phyloP scores from a whole-genome alignment of 2,797 vertebrate species.

The Anas flavirostris region DNA sequence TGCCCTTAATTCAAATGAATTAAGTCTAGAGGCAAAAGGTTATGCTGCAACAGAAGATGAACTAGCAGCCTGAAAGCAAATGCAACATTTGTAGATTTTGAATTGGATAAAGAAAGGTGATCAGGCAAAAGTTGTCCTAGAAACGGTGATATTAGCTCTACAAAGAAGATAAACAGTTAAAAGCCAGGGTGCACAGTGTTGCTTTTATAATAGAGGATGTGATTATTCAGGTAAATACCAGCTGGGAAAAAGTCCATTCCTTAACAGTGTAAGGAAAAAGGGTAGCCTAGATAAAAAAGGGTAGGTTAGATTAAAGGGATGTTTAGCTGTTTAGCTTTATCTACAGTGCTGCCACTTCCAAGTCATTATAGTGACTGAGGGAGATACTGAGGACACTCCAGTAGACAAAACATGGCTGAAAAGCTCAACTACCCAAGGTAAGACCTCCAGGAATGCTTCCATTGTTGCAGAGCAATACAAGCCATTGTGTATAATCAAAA shows the following conservation, averaged over 20 bases:
- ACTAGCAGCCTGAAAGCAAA: not conserved
- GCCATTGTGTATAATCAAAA: not conserved
- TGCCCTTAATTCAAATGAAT: slow-evolving; percentile 9
- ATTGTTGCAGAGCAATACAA: not conserved
- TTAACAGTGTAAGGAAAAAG: not conserved
- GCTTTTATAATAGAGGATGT: not conserved
- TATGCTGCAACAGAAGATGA: not conserved
- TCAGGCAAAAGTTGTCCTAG: not conserved
- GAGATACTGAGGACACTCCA: not conserved
- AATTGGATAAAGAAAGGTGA: not conserved
- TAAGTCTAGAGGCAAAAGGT: not conserved
- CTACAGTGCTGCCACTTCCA: not conserved
- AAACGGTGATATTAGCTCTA: not conserved
- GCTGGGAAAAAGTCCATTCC: not conserved
- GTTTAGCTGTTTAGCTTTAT: not conserved
- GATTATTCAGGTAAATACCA: not conserved
- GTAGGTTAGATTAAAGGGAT: not conserved
- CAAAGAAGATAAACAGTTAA: not conserved
- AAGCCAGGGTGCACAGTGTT: not conserved
- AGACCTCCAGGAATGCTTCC: not conserved
- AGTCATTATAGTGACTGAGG: not conserved
- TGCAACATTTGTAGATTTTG: not conserved
- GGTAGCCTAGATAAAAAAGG: not conserved
- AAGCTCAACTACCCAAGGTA: not conserved
- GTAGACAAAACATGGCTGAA: not conserved